phyloP scores from a whole-genome alignment of 2,113 vertebrate genomes.

The Pedionomus torquatus region DNA sequence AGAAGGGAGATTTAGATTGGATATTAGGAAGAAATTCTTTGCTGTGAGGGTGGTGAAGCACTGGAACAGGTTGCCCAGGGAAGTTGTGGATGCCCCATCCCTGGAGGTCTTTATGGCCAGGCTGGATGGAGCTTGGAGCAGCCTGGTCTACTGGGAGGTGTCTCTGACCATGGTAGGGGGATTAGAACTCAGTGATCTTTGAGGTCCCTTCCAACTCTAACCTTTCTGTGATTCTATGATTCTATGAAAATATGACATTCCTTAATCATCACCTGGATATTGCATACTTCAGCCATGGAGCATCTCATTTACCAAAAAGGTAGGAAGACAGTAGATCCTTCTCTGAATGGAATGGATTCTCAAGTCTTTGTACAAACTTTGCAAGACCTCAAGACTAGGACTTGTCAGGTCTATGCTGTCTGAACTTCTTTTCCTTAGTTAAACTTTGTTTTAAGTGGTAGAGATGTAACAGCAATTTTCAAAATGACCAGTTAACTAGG shows the following conservation, averaged over 20 bases:
- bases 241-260: neutral
- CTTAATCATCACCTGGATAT: neutral
- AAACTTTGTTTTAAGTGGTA: neutral
- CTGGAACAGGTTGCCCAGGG: too few relatives aligned
- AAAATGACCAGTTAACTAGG: neutral
- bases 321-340: neutral
- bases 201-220: too few relatives aligned
- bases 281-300: neutral
- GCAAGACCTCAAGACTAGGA: neutral
- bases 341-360: neutral
- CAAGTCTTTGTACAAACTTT: neutral
- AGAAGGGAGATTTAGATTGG: too few relatives aligned
- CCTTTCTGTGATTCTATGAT: too few relatives aligned
- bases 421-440: neutral
- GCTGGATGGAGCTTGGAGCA: too few relatives aligned
- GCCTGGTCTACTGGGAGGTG: too few relatives aligned
- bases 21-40: too few relatives aligned
- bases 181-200: too few relatives aligned
- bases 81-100: too few relatives aligned
- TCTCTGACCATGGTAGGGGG: too few relatives aligned
- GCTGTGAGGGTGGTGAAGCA: too few relatives aligned
- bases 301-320: neutral
- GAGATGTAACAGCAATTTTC: neutral
- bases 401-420: neutral
- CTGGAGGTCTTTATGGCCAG: too few relatives aligned